Base-by-base conservation (phyloP, 2,113 vertebrate genomes). In the Macquaria australasica region DNA sequence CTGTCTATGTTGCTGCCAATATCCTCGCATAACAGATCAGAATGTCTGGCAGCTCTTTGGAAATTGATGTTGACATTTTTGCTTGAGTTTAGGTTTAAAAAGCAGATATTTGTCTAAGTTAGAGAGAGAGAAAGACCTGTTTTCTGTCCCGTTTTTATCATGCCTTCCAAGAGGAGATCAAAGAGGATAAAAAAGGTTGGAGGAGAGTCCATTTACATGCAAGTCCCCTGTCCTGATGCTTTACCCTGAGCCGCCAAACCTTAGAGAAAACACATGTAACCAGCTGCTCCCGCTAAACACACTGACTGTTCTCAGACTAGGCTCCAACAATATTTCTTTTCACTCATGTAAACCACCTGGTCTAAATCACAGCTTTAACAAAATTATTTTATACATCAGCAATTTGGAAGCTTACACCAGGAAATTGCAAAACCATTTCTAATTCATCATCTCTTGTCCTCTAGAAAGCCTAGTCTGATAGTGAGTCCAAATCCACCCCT, bases 401-500 rank as follows among this genome's bases (percentile, higher is more conserved):
- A 60, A 68, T 78, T 84, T 85, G 76, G 64, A 82, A 81, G 21
- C 1, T 8, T 6, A 1, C 31, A 34, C 70, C 34, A 60, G 31
- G 18, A 68, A n/a, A 78, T 63, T 84, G 37, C 16, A 16, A 77
- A 84, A 81, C 6, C 4, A 20, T 55, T 6, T 34, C 12, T 11
- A 59, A 81, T 73, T 58, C 0, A 31, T 79, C 9, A 73, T 70
- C 53, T 63, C 34, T 70, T 21, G 53, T 82, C 25, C 16, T 73
- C 9, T 39, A 73, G 64, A 89, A 93, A 91, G 93, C 93, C 90
- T 95, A 93, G 96, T 94, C 94, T 95, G 95, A 96, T 64, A 93
- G 74, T 78, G 85, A 91, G 91, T 94, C 89, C 81, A 88, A 73
- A 73, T 25, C 63, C 66, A 59, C 77, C 73, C 69, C 77, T 8